Evolutionary conservation across 2,113 vertebrate genomes (phyloP), one percentile per base, ranked within the genome.

Genomic region (Plestiodon gilberti): DNA sequence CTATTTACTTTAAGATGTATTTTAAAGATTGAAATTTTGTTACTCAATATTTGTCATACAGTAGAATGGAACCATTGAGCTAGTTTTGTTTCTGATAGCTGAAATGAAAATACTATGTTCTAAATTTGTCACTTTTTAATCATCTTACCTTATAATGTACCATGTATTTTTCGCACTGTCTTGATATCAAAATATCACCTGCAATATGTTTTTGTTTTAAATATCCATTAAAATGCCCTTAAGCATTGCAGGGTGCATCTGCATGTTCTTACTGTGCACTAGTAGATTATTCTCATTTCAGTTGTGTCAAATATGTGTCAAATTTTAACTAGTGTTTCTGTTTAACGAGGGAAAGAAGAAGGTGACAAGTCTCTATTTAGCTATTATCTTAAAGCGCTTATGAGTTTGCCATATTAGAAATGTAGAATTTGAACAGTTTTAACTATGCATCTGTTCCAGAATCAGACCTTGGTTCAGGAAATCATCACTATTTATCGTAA

Each of bases 1-100:
- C 98, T 98, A 97, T 96, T 96, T 97, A 98, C 97, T 98, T 97
- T 98, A 97, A 97, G 96, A 96, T 98, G 96, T 99, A 98, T 98
- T 98, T 98, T 98, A 98, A 81, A 97, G 97, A 97, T 97, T 98
- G 96, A 98, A 97, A 97, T 97, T 97, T 97, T 98, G 98, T 98
- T 98, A 98, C 98, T 98, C 96, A 97, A 97, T 98, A 97, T 98
- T 98, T 96, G 97, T 97, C 97, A 97, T 97, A 94, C 98, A 97
- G 97, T 97, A 97, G 98, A 98, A 98, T 97, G 97, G 96, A 98
- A 96, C 96, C 96, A 95, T 96, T 96, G 97, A 96, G 97, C 98
- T 96, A 96, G 97, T 97, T 98, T 97, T 97, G 96, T 97, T 98
- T 97, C 97, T 98, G 97, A 98, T 98, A 97, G 97, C 97, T 96